These are phyloP conservation scores for Leptodactylus fallax DNA, from an alignment of 2,797 vertebrate species.

Conservation along the genomic window DNA sequence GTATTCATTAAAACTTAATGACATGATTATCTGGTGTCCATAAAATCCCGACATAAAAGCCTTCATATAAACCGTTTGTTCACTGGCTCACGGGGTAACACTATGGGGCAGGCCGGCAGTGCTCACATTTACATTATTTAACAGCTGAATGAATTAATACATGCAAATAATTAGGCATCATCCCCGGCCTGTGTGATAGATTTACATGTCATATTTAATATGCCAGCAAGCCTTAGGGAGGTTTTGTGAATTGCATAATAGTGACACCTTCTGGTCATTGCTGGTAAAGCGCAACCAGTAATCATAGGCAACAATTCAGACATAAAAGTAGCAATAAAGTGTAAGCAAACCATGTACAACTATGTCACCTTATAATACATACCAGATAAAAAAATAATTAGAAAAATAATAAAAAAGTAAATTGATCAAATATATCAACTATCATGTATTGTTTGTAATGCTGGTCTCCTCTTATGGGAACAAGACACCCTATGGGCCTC, in stretches of 20 bases:
- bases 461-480: too few relatives aligned
- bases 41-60: not conserved
- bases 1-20: not conserved
- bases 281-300: not conserved
- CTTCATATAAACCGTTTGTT: not conserved
- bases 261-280: slow-evolving; percentile 28
- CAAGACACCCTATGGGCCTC: too few relatives aligned
- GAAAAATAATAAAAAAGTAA: too few relatives aligned
- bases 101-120: not conserved
- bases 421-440: too few relatives aligned
- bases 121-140: slow-evolving; percentile 7
- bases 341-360: not conserved
- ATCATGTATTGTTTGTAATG: too few relatives aligned
- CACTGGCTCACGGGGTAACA: not conserved
- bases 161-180: slow-evolving; percentile 4
- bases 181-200: not conserved
- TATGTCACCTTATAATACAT: too few relatives aligned
- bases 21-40: not conserved
- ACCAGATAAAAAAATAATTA: too few relatives aligned
- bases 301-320: not conserved
- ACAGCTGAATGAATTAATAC: slow-evolving; percentile 8
- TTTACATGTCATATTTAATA: slow-evolving; percentile 5
- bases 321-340: not conserved
- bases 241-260: not conserved
- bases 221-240: not conserved